Evolutionary conservation across 1,140 invertebrate species (phyloP), one percentile per base, ranked within the genome.

Genomic region (Popillia japonica): DNA sequence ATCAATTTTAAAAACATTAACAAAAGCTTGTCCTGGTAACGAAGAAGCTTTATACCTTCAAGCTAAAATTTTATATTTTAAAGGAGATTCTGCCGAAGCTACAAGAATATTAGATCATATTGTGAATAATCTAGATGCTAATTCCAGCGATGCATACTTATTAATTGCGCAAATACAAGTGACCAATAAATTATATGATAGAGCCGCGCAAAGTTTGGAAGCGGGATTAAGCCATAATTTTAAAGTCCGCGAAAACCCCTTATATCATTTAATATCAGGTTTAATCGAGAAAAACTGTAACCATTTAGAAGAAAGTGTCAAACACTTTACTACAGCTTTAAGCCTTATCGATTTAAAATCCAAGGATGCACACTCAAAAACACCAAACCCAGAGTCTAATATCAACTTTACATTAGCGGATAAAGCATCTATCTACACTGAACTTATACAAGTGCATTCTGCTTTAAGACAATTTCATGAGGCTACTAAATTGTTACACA

Each of bases 181-280:
- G 1, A 89, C 90, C 61, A 92, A 95, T 86, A 91, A 92, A 48
- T 91, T 94, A 80, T 95, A 92, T 83, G 90, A 93, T 40, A 90
- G 93, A 82, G 97, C 96, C 0, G 90, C 93, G 17, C 94, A 98
- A 85, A 93, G 92, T 77, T 87, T 99, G 34, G 96, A 99, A 89
- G 90, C 94, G 77, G 96, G 94, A 7, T 87, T 98, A 0, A 97
- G 96, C 83, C 94, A 94, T 84, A 96, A 98, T 87, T 98, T 99
- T 84, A 92, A 96, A 87, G 93, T 98, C 0, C 87, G 96, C 81
- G 96, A 99, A 77, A 94, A 95, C 86, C 95, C 96, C 0, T 88
- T 97, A 82, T 99, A 96, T 86, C 95, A 98, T 88, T 90, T 98
- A 61, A 91, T 98, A 0, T 91, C 92, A 81, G 96, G 96, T 0